These are phyloP conservation scores for Cephalotes varians DNA, from an alignment of 2,888 invertebrate genomes.

Conservation along the genomic window DNA sequence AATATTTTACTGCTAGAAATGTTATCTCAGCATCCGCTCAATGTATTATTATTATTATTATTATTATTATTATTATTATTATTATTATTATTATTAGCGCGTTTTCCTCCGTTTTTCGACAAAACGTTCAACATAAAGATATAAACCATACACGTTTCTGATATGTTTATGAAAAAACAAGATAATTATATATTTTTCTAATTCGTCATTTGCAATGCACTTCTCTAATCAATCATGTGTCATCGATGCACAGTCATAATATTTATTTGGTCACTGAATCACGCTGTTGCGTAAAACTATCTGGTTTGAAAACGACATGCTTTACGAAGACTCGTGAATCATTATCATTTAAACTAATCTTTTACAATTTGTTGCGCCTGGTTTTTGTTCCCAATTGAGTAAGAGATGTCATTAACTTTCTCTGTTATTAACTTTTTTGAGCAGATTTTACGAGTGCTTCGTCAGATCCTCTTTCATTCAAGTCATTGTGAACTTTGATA, in stretches of 20 bases:
- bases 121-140: not conserved
- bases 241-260: not conserved
- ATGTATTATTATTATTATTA: slow-evolving; percentile 2
- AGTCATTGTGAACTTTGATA: slow-evolving; percentile 1
- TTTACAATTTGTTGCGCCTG: not conserved
- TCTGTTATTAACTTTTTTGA: slow-evolving; percentile 22
- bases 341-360: slow-evolving; percentile 42
- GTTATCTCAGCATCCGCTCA: not conserved
- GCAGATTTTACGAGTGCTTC: not conserved
- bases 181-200: not conserved
- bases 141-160: not conserved
- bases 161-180: not conserved
- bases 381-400: slow-evolving; percentile 15
- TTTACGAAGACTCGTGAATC: slow-evolving; percentile 37
- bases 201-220: not conserved
- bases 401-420: slow-evolving; percentile 32
- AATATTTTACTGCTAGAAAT: not conserved
- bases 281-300: slow-evolving; percentile 48
- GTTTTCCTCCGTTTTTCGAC: not conserved
- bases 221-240: not conserved
- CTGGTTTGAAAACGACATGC: slow-evolving; percentile 33
- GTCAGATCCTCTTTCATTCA: slow-evolving; percentile 10
- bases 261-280: slow-evolving; percentile 23
- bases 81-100: not conserved
- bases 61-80: not conserved